phyloP scores from a whole-genome alignment of 2,888 invertebrate species.

The Aproaerema taeniolella region DNA sequence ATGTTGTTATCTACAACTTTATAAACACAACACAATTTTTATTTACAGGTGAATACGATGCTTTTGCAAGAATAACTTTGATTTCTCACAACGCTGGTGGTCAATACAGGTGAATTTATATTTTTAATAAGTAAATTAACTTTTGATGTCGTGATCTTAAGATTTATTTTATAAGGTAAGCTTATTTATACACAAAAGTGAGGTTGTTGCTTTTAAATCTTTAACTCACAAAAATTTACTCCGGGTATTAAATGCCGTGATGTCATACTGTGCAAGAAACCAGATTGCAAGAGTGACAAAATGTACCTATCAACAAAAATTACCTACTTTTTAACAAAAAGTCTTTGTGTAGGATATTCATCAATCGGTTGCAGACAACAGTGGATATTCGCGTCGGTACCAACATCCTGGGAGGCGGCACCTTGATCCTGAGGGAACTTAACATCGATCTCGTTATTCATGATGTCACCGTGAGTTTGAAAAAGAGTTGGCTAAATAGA shows the following conservation, averaged over 20 bases:
- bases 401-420: conserved; percentile 33
- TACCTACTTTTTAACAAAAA: not conserved
- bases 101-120: conserved; percentile 33
- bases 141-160: not conserved
- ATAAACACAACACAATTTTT: too few relatives aligned
- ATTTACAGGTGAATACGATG: conserved; percentile 38
- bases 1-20: too few relatives aligned
- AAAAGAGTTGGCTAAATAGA: too few relatives aligned
- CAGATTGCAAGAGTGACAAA: too few relatives aligned
- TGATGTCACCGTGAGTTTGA: conserved; percentile 28
- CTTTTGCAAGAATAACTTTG: conserved; percentile 32
- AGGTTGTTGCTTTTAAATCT: too few relatives aligned
- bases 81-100: conserved; percentile 38
- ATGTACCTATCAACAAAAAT: too few relatives aligned
- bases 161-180: too few relatives aligned
- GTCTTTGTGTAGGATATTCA: conserved; percentile 33
- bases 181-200: too few relatives aligned
- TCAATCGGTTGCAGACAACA: conserved; percentile 41
- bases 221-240: not conserved
- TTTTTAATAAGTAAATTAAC: not conserved
- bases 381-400: conserved; percentile 41
- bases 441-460: conserved; percentile 40
- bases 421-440: conserved; percentile 39
- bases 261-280: too few relatives aligned
- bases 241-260: too few relatives aligned